These are phyloP conservation scores for Criorhina ranunculi DNA, from an alignment of 2,888 invertebrate genomes.

Conservation along the genomic window DNA sequence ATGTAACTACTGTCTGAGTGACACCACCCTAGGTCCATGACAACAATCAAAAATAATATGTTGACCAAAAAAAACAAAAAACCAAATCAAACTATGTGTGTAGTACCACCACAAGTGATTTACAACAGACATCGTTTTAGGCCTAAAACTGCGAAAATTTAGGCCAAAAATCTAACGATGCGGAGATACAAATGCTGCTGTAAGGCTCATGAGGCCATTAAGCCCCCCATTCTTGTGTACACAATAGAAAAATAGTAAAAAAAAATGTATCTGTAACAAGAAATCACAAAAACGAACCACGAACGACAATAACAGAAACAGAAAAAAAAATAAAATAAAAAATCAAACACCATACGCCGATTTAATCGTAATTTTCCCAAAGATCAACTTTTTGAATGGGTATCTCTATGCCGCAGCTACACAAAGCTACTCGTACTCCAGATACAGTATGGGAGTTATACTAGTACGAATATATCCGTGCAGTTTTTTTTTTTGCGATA, in stretches of 20 bases:
- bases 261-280: conserved; percentile 47
- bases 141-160: conserved; percentile 60
- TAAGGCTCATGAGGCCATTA: conserved; percentile 52
- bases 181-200: conserved; percentile 34
- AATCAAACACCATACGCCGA: conserved; percentile 59
- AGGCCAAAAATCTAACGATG: conserved; percentile 53
- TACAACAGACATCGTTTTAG: conserved; percentile 49
- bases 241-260: conserved; percentile 59
- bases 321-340: conserved; percentile 26
- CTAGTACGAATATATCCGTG: conserved; percentile 47
- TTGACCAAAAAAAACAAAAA: not conserved
- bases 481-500: conserved; percentile 7
- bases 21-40: conserved; percentile 17
- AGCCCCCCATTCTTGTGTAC: conserved; percentile 38
- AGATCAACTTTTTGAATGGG: conserved; percentile 74
- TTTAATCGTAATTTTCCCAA: conserved; percentile 74
- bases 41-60: conserved; percentile 21
- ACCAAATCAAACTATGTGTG: too few relatives aligned
- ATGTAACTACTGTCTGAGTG: conserved; percentile 26
- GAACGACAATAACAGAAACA: conserved; percentile 58
- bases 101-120: conserved; percentile 43
- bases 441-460: conserved; percentile 34
- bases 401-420: conserved; percentile 29
- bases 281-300: conserved; percentile 33
- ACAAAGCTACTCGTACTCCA: conserved; percentile 40